These are phyloP conservation scores for Otus sunia DNA, from an alignment of 2,113 vertebrate genomes.

Conservation along the genomic window DNA sequence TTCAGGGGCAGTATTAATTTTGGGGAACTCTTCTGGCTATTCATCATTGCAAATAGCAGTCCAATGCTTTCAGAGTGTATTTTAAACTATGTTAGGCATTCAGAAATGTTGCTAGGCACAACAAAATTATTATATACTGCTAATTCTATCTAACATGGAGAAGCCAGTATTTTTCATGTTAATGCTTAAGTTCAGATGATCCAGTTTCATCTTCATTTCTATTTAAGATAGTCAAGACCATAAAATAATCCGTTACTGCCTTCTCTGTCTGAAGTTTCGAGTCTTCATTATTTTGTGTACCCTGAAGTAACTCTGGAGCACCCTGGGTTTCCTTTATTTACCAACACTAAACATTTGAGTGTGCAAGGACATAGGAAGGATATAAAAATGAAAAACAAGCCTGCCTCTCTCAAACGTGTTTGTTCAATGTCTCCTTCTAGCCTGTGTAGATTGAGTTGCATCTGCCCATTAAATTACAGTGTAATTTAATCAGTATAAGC, in stretches of 20 bases:
- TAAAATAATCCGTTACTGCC: not conserved
- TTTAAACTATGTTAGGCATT: not conserved
- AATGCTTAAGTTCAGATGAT: not conserved
- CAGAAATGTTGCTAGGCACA: not conserved
- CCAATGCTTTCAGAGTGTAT: not conserved
- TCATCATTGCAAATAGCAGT: not conserved
- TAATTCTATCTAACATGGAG: not conserved
- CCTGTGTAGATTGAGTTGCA: not conserved
- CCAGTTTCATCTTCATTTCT: not conserved
- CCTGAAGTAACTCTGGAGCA: not conserved
- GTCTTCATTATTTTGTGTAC: not conserved
- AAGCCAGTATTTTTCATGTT: not conserved
- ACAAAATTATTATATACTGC: not conserved
- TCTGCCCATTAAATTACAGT: not conserved
- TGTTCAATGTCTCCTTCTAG: not conserved
- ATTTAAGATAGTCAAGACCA: not conserved
- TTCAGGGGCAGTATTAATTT: not conserved
- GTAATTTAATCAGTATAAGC: not conserved
- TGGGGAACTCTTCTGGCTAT: not conserved
- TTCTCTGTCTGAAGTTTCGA: not conserved
- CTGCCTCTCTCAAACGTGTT: not conserved
- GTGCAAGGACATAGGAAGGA: not conserved
- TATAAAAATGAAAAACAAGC: not conserved
- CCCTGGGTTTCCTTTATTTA: not conserved
- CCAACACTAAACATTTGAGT: not conserved